phyloP scores from a whole-genome alignment of 2,113 vertebrate species.

The Ursus arctos region DNA sequence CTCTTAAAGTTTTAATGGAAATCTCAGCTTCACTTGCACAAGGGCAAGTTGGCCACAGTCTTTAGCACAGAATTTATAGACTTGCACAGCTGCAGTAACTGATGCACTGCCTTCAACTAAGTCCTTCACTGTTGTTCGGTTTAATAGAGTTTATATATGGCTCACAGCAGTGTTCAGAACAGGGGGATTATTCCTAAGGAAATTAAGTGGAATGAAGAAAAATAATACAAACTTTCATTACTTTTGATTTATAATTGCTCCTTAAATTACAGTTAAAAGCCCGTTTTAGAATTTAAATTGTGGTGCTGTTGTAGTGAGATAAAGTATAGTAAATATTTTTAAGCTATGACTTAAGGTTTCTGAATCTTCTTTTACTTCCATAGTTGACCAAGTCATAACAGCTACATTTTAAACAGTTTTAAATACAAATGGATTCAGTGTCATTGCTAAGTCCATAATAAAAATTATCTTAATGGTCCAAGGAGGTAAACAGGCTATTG shows the following conservation, averaged over 20 bases:
- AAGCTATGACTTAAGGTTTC: slow-evolving; percentile 88
- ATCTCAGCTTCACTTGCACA: slow-evolving; percentile 81
- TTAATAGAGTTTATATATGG: slow-evolving; percentile 86
- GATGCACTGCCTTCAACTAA: slow-evolving; percentile 86
- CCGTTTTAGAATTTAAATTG: slow-evolving; percentile 89
- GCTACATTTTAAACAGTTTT: slow-evolving; percentile 91
- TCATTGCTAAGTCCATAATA: slow-evolving; percentile 93
- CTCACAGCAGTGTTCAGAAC: slow-evolving; percentile 91
- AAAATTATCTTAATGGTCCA: slow-evolving; percentile 91
- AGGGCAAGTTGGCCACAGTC: slow-evolving; percentile 84
- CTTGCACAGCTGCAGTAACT: slow-evolving; percentile 84
- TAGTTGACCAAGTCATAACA: slow-evolving; percentile 89
- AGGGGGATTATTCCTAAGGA: slow-evolving; percentile 85
- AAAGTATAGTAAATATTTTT: slow-evolving; percentile 89
- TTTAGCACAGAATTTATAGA: slow-evolving; percentile 82
- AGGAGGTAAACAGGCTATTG: slow-evolving; percentile 91
- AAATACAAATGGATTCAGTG: slow-evolving; percentile 93
- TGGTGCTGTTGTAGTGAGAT: slow-evolving; percentile 87
- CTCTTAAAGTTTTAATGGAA: slow-evolving; percentile 85
- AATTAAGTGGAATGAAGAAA: slow-evolving; percentile 88
- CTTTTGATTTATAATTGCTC: slow-evolving; percentile 87
- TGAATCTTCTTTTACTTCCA: slow-evolving; percentile 87
- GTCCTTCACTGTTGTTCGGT: slow-evolving; percentile 81
- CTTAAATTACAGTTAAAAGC: slow-evolving; percentile 90
- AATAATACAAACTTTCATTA: slow-evolving; percentile 84